Evolutionary conservation across 2,113 vertebrate species (phyloP).

Genomic region (Galbula dea): DNA sequence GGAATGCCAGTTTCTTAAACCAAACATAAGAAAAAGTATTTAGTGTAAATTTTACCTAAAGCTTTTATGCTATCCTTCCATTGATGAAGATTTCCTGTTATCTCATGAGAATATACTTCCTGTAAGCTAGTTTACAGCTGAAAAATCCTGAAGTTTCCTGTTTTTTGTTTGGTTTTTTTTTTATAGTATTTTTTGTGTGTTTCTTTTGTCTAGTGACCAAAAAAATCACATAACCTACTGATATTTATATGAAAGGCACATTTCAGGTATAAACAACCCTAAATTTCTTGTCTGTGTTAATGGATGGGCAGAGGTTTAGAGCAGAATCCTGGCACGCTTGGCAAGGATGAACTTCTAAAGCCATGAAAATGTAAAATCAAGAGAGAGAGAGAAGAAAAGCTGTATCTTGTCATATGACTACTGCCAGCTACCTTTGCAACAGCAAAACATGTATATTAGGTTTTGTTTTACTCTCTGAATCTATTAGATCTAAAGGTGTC

Average conservation of each 20-base stretch:
- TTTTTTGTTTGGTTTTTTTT: neutral
- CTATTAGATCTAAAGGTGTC: neutral
- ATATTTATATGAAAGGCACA: neutral
- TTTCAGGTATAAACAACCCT: neutral
- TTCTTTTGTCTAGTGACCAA: neutral
- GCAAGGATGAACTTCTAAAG: neutral
- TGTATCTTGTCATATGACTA: neutral
- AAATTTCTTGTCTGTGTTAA: neutral
- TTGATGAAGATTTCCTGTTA: neutral
- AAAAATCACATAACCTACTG: neutral
- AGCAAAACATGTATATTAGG: neutral
- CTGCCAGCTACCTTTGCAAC: neutral
- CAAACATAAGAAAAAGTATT: neutral
- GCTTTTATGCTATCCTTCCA: neutral
- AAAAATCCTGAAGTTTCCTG: neutral
- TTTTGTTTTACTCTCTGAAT: neutral
- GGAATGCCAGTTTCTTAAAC: neutral
- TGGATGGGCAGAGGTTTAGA: neutral
- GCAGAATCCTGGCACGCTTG: neutral
- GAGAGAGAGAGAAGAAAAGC: neutral
- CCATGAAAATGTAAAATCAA: neutral
- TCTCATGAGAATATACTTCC: neutral
- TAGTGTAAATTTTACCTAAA: neutral
- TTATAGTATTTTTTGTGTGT: neutral
- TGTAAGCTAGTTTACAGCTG: neutral